Percentiles rank a stretch among this genome's conserved stretches.
phyloP scores from a whole-genome alignment of 2,113 vertebrate species.

The Sinocyclocheilus maitianheensis region DNA sequence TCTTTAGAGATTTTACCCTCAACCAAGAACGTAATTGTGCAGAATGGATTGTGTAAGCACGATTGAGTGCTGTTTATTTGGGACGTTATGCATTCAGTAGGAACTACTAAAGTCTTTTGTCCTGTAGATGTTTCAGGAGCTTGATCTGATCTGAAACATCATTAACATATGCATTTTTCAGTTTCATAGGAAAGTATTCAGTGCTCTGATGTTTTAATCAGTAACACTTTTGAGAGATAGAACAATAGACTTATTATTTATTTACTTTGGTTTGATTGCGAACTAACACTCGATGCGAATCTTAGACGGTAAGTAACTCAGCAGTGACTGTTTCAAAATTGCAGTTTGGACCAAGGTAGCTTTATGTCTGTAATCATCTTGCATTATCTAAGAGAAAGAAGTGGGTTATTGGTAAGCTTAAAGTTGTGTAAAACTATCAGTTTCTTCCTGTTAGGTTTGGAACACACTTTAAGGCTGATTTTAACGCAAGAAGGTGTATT shows the following conservation, averaged over 20 bases:
- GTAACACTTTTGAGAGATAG: constrained; percentile 19
- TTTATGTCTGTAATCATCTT: constrained; percentile 19
- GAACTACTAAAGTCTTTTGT: neutral
- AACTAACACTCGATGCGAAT: constrained; percentile 6
- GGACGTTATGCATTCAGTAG: neutral
- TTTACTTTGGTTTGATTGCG: neutral
- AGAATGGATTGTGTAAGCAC: constrained; percentile 51
- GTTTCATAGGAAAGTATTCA: constrained; percentile 33
- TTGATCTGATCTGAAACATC: constrained; percentile 13
- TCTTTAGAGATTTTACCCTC: constrained; percentile 48
- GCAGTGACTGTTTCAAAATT: neutral
- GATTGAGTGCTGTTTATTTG: constrained; percentile 36
- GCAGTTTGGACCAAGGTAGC: constrained; percentile 19
- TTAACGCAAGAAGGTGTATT: neutral
- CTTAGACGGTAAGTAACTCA: constrained; percentile 13
- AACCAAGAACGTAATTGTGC: constrained; percentile 37
- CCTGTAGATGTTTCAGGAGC: constrained; percentile 17
- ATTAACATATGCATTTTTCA: neutral
- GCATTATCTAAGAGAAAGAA: neutral
- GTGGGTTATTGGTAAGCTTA: neutral
- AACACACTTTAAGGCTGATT: neutral
- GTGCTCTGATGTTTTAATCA: constrained; percentile 52
- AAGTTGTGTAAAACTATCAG: constrained; percentile 4
- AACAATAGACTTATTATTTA: constrained; percentile 26
- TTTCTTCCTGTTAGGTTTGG: constrained; percentile 11